Evolutionary conservation across 2,888 invertebrate genomes (phyloP).

Genomic region (Tipula confusa): DNA sequence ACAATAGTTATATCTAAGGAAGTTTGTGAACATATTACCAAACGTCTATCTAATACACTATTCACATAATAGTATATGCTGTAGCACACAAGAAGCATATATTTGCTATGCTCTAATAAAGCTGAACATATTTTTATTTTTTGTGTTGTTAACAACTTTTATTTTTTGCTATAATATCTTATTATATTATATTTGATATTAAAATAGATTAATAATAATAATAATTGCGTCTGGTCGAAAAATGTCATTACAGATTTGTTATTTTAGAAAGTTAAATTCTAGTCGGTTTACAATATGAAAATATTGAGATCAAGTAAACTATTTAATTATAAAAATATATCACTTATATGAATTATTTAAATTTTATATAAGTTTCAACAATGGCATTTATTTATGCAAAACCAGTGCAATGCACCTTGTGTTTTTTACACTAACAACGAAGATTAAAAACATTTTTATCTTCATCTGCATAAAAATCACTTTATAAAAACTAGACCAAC

Average conservation of each 20-base stretch:
- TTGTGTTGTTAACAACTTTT: neutral
- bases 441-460: neutral
- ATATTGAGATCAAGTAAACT: neutral
- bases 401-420: neutral
- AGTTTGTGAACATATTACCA: neutral
- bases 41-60: neutral
- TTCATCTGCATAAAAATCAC: neutral
- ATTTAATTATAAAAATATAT: neutral
- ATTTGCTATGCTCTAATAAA: neutral
- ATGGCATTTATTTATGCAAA: neutral
- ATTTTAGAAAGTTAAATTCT: neutral
- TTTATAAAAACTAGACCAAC: neutral
- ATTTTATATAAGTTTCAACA: neutral
- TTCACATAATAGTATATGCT: neutral
- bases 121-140: neutral
- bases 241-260: neutral
- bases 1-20: neutral
- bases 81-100: neutral
- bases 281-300: neutral
- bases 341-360: neutral
- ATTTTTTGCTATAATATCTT: neutral
- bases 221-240: conserved; percentile 7
- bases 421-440: neutral
- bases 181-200: neutral
- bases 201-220: neutral